phyloP scores from a whole-genome alignment of 2,113 vertebrate genomes.

The Xyliphius kryptos region DNA sequence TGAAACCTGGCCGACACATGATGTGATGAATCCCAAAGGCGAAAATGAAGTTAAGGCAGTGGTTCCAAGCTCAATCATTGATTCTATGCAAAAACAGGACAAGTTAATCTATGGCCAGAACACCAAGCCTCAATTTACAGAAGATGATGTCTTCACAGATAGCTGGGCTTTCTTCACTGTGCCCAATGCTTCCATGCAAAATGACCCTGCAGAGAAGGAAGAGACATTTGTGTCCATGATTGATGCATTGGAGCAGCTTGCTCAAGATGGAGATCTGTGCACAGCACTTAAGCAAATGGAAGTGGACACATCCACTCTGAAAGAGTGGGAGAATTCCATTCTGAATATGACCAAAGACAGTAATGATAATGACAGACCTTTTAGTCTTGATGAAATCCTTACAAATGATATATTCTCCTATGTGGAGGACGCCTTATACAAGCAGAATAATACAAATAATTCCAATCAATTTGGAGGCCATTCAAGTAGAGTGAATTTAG shows the following conservation, averaged over 20 bases:
- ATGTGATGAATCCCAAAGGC: constrained; percentile 33
- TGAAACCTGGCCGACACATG: constrained; percentile 46
- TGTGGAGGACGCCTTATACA: constrained; percentile 58
- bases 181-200: constrained; percentile 26
- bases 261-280: constrained; percentile 24
- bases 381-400: constrained; percentile 30
- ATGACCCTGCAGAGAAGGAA: constrained; percentile 30
- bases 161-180: constrained; percentile 56
- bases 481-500: background rate
- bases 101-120: constrained; percentile 47
- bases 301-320: constrained; percentile 23
- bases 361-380: constrained; percentile 1
- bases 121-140: constrained; percentile 25
- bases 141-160: constrained; percentile 58
- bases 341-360: constrained; percentile 38
- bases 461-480: constrained; percentile 4
- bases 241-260: constrained; percentile 43
- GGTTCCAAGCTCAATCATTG: constrained; percentile 58
- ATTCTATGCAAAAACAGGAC: constrained; percentile 65
- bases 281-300: constrained; percentile 37
- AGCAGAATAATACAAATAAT: constrained; percentile 38
- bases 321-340: constrained; percentile 53
- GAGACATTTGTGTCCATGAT: constrained; percentile 40
- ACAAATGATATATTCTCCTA: constrained; percentile 51
- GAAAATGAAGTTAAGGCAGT: constrained; percentile 35